Evolutionary conservation across 2,113 vertebrate species (phyloP).

Genomic region (Potamarius usumacintae): DNA sequence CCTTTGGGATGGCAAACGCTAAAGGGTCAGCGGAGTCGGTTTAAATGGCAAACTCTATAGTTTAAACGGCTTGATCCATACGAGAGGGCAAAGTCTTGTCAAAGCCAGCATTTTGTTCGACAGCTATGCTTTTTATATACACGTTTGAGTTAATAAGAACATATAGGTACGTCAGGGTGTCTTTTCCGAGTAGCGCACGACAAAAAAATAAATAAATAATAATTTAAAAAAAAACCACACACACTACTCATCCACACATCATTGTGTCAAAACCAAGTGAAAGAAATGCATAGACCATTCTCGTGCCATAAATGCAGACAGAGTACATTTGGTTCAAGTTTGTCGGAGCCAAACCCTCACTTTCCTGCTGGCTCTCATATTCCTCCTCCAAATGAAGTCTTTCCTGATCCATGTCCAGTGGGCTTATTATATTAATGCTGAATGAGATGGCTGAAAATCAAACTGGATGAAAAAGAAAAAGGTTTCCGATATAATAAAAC

Average conservation of each 20-base stretch:
- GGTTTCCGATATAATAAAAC: constrained; percentile 21
- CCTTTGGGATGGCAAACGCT: background rate
- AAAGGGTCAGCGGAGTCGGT: background rate
- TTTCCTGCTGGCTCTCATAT: constrained; percentile 39
- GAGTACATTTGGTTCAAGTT: constrained; percentile 59
- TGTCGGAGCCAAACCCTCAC: constrained; percentile 56
- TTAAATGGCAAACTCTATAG: background rate
- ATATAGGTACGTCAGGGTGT: constrained; percentile 14
- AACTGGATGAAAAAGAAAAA: constrained; percentile 33
- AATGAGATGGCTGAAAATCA: constrained; percentile 46
- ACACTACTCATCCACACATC: background rate
- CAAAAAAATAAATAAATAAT: too few relatives aligned
- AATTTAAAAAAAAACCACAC: background rate
- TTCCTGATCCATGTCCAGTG: constrained; percentile 62
- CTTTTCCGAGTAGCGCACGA: background rate
- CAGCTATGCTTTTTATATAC: constrained; percentile 15
- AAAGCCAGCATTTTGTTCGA: constrained; percentile 11
- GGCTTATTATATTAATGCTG: constrained; percentile 49
- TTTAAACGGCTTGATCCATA: background rate
- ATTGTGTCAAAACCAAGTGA: constrained; percentile 18
- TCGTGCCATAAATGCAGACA: constrained; percentile 54
- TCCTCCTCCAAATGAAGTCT: constrained; percentile 58
- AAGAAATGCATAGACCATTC: constrained; percentile 39
- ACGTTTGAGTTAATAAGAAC: background rate
- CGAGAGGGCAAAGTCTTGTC: background rate